phyloP scores from a whole-genome alignment of 2,888 invertebrate genomes.

The Rhagonycha lutea region DNA sequence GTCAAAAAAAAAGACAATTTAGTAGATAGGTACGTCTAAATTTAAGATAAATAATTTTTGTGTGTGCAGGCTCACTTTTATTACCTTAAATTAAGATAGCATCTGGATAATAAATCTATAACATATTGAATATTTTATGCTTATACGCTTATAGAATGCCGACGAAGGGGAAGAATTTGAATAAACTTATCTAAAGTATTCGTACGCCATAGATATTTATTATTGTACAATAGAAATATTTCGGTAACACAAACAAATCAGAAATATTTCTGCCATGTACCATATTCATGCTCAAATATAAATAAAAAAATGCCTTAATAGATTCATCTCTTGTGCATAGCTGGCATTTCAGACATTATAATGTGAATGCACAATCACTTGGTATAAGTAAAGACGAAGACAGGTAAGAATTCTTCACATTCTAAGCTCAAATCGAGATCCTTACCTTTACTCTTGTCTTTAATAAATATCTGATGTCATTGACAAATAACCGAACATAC shows the following conservation, averaged over 20 bases:
- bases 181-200: conserved; percentile 31
- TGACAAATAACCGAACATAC: conserved; percentile 55
- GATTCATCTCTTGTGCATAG: conserved; percentile 48
- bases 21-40: not conserved
- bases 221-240: conserved; percentile 35
- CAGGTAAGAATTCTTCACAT: conserved; percentile 50
- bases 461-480: conserved; percentile 56
- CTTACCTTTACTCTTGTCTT: conserved; percentile 52
- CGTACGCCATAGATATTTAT: conserved; percentile 30
- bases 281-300: conserved; percentile 26
- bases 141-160: conserved; percentile 28
- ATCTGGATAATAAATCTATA: conserved; percentile 29
- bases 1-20: not conserved
- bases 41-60: conserved; percentile 1
- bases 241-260: conserved; percentile 37
- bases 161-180: conserved; percentile 29
- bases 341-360: conserved; percentile 46
- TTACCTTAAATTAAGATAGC: conserved; percentile 31
- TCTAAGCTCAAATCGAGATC: conserved; percentile 50
- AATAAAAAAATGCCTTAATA: conserved; percentile 45
- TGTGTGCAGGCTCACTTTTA: conserved; percentile 20
- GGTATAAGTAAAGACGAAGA: conserved; percentile 28
- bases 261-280: conserved; percentile 38
- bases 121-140: conserved; percentile 29
- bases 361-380: conserved; percentile 37